Conservation (phyloP, 1,140 invertebrate species). For the Ooceraea biroi region DNA sequence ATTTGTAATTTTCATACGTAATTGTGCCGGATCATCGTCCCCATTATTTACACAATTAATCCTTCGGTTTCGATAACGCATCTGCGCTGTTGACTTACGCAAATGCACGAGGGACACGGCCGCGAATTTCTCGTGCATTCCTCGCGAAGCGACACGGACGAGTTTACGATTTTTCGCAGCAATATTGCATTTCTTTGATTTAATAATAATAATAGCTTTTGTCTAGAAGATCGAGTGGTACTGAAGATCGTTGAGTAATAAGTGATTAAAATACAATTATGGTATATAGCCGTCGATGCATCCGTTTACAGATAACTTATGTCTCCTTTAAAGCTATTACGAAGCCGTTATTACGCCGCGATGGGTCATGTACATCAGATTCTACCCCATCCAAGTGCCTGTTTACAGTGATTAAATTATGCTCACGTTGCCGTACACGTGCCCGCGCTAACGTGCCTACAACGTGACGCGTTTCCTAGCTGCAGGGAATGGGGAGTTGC, state of each 20-base stretch:
- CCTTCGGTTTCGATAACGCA: constrained; percentile 27
- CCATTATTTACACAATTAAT: constrained; percentile 41
- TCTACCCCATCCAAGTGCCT: constrained; percentile 57
- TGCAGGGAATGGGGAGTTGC: constrained; percentile 44
- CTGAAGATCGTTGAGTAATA: too few relatives aligned
- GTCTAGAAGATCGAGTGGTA: too few relatives aligned
- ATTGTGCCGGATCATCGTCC: background rate
- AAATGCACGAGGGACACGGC: too few relatives aligned
- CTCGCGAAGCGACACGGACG: too few relatives aligned
- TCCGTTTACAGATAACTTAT: constrained; percentile 49
- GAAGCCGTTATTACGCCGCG: constrained; percentile 49
- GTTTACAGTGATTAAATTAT: constrained; percentile 66
- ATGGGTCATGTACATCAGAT: constrained; percentile 57
- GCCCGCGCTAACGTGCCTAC: constrained; percentile 51
- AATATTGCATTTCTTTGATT: too few relatives aligned
- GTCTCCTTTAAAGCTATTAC: constrained; percentile 59
- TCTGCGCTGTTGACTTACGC: background rate
- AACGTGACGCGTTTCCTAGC: constrained; percentile 52
- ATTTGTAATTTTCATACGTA: constrained; percentile 4
- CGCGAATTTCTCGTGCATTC: too few relatives aligned
- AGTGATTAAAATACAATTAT: constrained; percentile 14
- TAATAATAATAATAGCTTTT: too few relatives aligned
- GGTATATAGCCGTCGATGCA: constrained; percentile 10
- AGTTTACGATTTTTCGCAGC: too few relatives aligned
- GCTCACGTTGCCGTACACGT: constrained; percentile 65